Conservation (phyloP, 2,797 vertebrate species). For the Chaenodraco wilsoni region DNA sequence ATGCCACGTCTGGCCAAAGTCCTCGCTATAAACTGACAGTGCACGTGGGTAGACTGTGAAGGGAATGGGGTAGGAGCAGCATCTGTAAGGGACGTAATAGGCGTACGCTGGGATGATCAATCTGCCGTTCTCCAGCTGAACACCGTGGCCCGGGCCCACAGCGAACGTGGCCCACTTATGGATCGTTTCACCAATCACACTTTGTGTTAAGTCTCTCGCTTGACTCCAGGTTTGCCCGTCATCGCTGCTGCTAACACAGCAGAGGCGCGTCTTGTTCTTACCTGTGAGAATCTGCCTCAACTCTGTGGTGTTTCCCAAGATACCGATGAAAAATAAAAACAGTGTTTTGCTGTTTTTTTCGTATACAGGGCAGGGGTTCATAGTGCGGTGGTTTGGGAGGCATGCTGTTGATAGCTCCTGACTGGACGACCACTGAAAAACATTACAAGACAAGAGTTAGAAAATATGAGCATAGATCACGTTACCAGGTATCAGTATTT, state of each 20-base stretch:
- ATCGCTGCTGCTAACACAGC: conserved; percentile 86
- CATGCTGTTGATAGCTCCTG: conserved; percentile 75
- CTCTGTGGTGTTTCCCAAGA: conserved; percentile 81
- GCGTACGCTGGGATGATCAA: conserved; percentile 89
- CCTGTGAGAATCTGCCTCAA: conserved; percentile 81
- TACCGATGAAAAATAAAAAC: conserved; percentile 92
- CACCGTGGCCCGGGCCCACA: conserved; percentile 93
- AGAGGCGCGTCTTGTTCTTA: conserved; percentile 87
- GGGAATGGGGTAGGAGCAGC: conserved; percentile 71
- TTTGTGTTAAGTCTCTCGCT: conserved; percentile 84
- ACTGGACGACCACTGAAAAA: conserved; percentile 81
- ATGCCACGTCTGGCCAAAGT: conserved; percentile 86
- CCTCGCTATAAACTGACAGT: conserved; percentile 89
- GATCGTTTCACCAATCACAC: conserved; percentile 80
- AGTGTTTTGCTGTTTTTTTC: conserved; percentile 81
- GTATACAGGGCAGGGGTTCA: conserved; percentile 94
- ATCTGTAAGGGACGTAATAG: conserved; percentile 77
- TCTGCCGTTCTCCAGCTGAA: conserved; percentile 87
- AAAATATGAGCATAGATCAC: neutral
- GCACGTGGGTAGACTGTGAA: conserved; percentile 80
- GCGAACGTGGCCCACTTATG: conserved; percentile 91
- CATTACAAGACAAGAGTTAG: conserved; percentile 10
- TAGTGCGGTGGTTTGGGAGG: conserved; percentile 86
- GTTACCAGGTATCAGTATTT: neutral
- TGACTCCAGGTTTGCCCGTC: conserved; percentile 85